Conservation (phyloP, 2,888 invertebrate genomes). For the Dicranocentrus wangi region DNA sequence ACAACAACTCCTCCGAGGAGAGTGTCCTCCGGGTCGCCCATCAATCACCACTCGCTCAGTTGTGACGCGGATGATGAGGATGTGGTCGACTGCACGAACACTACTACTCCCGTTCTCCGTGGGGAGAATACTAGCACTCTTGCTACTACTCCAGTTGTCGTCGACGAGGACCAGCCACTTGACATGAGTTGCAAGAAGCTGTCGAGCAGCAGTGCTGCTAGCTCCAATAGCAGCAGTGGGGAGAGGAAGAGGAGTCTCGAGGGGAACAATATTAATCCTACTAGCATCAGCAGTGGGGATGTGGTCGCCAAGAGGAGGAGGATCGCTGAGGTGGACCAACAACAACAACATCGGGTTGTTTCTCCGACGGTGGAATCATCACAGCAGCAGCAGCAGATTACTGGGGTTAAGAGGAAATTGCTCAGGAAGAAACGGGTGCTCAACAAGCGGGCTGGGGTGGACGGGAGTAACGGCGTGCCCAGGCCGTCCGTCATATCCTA, state of each 20-base stretch:
- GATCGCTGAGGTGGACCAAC: too few relatives aligned
- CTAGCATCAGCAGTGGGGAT: neutral
- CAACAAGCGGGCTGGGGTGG: neutral
- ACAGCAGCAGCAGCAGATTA: too few relatives aligned
- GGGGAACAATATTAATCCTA: neutral
- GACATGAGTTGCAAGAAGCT: constrained; percentile 24
- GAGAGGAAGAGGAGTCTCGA: constrained; percentile 1
- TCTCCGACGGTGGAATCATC: too few relatives aligned
- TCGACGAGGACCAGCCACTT: constrained; percentile 21
- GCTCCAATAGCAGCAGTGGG: too few relatives aligned
- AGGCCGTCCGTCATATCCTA: constrained; percentile 20
- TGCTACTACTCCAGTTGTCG: neutral
- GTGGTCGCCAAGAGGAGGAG: too few relatives aligned
- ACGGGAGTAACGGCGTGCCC: neutral
- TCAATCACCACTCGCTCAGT: too few relatives aligned
- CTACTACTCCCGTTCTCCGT: too few relatives aligned
- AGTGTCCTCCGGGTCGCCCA: neutral
- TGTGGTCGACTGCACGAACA: neutral
- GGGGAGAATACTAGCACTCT: too few relatives aligned
- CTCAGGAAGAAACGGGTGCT: constrained; percentile 23
- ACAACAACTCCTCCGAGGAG: too few relatives aligned
- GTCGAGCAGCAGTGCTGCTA: too few relatives aligned
- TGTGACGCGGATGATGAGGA: constrained; percentile 41
- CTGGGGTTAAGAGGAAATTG: constrained; percentile 8
- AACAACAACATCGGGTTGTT: too few relatives aligned